Base-by-base conservation (phyloP, 1,140 invertebrate genomes). In the Zaprionus tsacasi region DNA sequence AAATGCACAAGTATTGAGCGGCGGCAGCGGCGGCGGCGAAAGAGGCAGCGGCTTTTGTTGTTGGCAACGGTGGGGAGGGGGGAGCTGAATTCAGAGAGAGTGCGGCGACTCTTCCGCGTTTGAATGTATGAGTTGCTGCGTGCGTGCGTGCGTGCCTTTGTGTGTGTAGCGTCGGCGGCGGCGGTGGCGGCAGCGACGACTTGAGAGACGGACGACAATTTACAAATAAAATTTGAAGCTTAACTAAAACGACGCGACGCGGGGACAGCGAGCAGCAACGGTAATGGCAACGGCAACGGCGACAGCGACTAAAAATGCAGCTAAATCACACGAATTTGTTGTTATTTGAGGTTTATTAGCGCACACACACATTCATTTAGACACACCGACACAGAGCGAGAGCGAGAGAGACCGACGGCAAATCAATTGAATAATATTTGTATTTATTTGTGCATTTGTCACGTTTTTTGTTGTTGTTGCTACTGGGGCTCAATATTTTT, bases 41-140 rank as follows among this genome's bases (percentile, higher is more conserved):
- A 35, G 6, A 40, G 15, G 69, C 56, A 45, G 33, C n/a, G 36
- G 56, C 40, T 81, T 52, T 70, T 75, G 57, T 64, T 81, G 76
- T 54, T 71, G 58, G 38, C 52, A 65, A 70, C 68, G 60, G 56
- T 76, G 74, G 73, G 60, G 56, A 72, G 74, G 73, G 30, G 40
- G 65, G 54, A 60, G 40, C 63, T 67, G 69, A 59, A 55, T 59
- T 55, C 30, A 56, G 35, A 35, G 40, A 15, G 63, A 75, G 21
- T 55, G 63, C 67, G 65, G 45, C 68, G 67, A 70, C 74, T 78
- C 70, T 85, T 86, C 81, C 81, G 81, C 74, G 67, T 75, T 78
- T 78, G 70, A 55, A 58, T 68, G 67, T 59, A 70, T 76, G 68
- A 65, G 52, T 60, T 56, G 56, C 57, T 78, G 66, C 52, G 55